Percentiles rank a stretch among this genome's conserved stretches.
Evolutionary conservation across 2,797 vertebrate species (phyloP).

Genomic region (Pampus argenteus): DNA sequence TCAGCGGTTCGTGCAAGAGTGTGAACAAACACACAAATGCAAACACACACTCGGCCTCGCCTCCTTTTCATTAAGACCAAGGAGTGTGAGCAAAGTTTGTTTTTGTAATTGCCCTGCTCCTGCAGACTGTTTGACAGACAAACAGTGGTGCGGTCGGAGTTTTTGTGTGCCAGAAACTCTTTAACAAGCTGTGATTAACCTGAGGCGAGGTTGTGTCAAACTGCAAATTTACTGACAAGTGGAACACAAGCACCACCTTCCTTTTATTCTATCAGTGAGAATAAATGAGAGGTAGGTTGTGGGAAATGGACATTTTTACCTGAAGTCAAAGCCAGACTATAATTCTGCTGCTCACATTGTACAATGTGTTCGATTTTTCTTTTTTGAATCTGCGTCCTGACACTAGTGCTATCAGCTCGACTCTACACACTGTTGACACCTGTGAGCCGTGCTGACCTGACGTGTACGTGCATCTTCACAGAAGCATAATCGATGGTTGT

Average conservation of each 20-base stretch:
- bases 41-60: conserved; percentile 3
- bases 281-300: neutral
- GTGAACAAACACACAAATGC: neutral
- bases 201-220: conserved; percentile 86
- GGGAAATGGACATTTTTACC: neutral
- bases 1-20: conserved; percentile 3
- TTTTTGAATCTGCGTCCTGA: neutral
- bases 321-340: neutral
- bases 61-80: conserved; percentile 43
- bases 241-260: conserved; percentile 84
- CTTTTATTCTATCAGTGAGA: neutral
- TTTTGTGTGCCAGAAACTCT: conserved; percentile 55
- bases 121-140: conserved; percentile 67
- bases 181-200: conserved; percentile 85
- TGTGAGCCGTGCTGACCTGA: neutral
- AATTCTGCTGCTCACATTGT: neutral
- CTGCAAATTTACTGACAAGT: conserved; percentile 86
- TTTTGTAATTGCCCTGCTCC: conserved; percentile 68
- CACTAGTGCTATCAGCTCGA: neutral
- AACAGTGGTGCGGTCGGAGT: conserved; percentile 62
- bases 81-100: conserved; percentile 64
- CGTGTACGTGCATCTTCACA: neutral
- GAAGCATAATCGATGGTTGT: too few relatives aligned
- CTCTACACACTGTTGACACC: neutral
- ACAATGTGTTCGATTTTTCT: too few relatives aligned